These are phyloP conservation scores for Triplophysa tibetana DNA, from an alignment of 2,113 vertebrate species.

Conservation along the genomic window DNA sequence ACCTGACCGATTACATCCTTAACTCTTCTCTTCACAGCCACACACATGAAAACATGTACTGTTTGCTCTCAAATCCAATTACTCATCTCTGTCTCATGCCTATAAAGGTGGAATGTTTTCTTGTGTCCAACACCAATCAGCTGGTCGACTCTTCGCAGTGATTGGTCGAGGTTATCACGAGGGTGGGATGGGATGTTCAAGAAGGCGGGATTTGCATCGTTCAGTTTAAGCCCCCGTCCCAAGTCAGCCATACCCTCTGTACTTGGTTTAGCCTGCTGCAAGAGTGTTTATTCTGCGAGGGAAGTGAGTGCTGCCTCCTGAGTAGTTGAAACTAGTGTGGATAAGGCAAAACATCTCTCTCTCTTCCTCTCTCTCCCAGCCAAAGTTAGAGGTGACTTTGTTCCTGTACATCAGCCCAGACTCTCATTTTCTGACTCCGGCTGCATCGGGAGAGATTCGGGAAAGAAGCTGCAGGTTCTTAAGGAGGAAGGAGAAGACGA, in stretches of 20 bases:
- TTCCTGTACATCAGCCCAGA: slow-evolving; percentile 60
- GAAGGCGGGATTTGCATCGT: slow-evolving; percentile 60
- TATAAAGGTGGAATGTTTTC: slow-evolving; percentile 40
- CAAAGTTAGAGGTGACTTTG: slow-evolving; percentile 40
- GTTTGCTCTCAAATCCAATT: slow-evolving; percentile 60
- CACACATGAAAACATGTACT: slow-evolving; percentile 49
- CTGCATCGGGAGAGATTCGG: slow-evolving; percentile 24
- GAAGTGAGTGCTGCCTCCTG: slow-evolving; percentile 70
- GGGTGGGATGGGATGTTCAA: slow-evolving; percentile 40
- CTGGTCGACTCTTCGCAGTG: slow-evolving; percentile 68
- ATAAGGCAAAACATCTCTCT: slow-evolving; percentile 58
- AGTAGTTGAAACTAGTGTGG: slow-evolving; percentile 64
- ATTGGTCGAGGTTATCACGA: slow-evolving; percentile 71
- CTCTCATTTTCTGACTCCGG: slow-evolving; percentile 57
- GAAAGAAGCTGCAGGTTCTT: slow-evolving; percentile 31
- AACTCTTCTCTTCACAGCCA: slow-evolving; percentile 27
- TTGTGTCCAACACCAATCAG: not conserved
- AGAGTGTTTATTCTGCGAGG: slow-evolving; percentile 72
- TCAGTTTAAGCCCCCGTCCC: slow-evolving; percentile 61
- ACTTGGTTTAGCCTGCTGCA: slow-evolving; percentile 74
- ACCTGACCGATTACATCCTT: slow-evolving; percentile 29
- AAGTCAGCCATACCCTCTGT: slow-evolving; percentile 62
- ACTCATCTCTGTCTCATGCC: slow-evolving; percentile 43
- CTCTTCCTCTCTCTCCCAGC: slow-evolving; percentile 55
- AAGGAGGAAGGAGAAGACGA: slow-evolving; percentile 24